Evolutionary conservation across 1,140 invertebrate genomes (phyloP), one percentile per base, ranked within the genome.

Genomic region (Drosophila paulistorum): DNA sequence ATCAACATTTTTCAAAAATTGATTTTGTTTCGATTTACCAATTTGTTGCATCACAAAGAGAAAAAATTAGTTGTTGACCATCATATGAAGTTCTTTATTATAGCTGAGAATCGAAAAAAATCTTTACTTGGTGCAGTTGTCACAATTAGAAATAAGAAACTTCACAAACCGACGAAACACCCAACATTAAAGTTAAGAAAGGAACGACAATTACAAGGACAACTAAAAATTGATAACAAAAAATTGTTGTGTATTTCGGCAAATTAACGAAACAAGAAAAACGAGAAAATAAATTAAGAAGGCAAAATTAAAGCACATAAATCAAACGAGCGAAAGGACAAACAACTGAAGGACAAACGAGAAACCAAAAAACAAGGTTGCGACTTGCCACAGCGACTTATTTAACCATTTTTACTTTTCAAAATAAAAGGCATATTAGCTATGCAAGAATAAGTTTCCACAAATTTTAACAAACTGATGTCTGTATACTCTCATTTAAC

Each of bases 221-320:
- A 58, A 11, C 30, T 17, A 37, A 59, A 59, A 59, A 39, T 20
- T 37, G 57, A 20, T 14, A 10, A 6, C 11, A 14, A 37, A 37
- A 20, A 37, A 20, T 59, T 59, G 33, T 35, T 13, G 30, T n/a
- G 70, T 69, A 70, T 72, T 73, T 68, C 62, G 41, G 59, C 68
- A 79, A 82, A 82, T 82, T 65, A 61, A 62, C 51, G 65, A 62
- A 75, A 64, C 35, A 41, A 48, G 62, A 65, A 75, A 61, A 51
- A 51, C 51, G 23, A 11, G 70, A 69, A 85, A 73, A 83, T 83
- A 85, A 66, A 77, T 77, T 77, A 85, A 74, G 77, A 75, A 76
- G 37, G 35, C 67, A 64, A 67, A 72, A 84, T 81, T 77, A 81
- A 65, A 68, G 68, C 54, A 58, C 65, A 82, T 82, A 82, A 82